These are phyloP conservation scores for Mycalesis mineus DNA, from an alignment of 2,888 invertebrate genomes.

Conservation along the genomic window DNA sequence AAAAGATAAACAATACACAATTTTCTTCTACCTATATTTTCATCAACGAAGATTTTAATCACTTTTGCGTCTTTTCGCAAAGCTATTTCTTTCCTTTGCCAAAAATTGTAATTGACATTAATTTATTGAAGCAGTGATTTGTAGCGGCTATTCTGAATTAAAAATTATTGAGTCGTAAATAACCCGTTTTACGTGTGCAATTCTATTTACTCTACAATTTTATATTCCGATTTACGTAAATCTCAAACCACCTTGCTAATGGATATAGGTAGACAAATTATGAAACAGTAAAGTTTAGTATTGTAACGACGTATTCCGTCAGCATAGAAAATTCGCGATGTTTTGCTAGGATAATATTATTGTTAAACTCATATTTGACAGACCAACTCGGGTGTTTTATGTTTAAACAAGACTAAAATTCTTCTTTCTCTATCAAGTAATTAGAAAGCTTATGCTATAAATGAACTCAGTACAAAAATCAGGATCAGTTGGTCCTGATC, in stretches of 20 bases:
- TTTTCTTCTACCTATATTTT: slow-evolving; percentile 16
- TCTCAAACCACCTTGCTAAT: slow-evolving; percentile 6
- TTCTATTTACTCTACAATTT: slow-evolving; percentile 14
- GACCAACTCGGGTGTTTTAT: no score
- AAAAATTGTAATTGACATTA: slow-evolving; percentile 30
- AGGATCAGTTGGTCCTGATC: no score
- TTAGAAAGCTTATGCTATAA: no score
- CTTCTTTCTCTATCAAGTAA: no score
- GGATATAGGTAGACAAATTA: slow-evolving; percentile 11
- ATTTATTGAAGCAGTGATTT: slow-evolving; percentile 27
- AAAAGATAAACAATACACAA: slow-evolving; percentile 2
- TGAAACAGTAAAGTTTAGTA: background rate
- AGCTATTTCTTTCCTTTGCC: slow-evolving; percentile 22
- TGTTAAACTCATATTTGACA: no score
- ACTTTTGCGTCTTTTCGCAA: slow-evolving; percentile 10
- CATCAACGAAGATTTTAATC: slow-evolving; percentile 16
- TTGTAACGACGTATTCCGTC: background rate
- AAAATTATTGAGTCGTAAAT: slow-evolving; percentile 24
- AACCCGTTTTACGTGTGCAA: slow-evolving; percentile 11
- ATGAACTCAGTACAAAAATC: no score
- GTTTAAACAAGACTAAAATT: no score
- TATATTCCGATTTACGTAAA: slow-evolving; percentile 4
- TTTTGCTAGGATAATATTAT: no score
- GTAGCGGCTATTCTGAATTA: slow-evolving; percentile 22
- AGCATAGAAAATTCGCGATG: background rate